These are phyloP conservation scores for Prochilodus magdalenae DNA, from an alignment of 2,113 vertebrate genomes.

Conservation along the genomic window DNA sequence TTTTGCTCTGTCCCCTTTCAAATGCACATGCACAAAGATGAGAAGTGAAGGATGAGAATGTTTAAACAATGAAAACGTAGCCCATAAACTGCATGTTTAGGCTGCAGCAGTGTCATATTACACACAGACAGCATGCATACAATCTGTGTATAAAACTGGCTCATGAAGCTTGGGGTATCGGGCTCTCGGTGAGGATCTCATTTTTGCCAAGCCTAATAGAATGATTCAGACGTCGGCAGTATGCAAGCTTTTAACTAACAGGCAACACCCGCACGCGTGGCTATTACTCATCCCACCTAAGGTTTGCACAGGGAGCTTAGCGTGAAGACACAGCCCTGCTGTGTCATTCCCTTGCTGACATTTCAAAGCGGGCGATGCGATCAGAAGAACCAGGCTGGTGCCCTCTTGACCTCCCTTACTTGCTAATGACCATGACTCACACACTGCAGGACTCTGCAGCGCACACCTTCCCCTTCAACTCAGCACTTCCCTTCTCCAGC, in stretches of 20 bases:
- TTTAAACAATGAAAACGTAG: no score
- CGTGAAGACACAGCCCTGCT: not conserved
- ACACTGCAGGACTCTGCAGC: constrained; percentile 16
- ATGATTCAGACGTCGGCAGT: not conserved
- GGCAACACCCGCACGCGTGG: not conserved
- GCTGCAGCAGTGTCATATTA: no score
- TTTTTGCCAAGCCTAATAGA: not conserved
- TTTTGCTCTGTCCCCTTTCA: no score
- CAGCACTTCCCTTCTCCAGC: not conserved
- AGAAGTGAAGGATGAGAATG: no score
- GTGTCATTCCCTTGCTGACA: not conserved
- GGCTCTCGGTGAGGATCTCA: no score
- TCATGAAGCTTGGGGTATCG: no score
- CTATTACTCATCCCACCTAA: constrained; percentile 15
- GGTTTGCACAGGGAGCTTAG: constrained; percentile 2
- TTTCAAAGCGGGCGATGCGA: constrained; percentile 1
- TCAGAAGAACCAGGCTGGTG: not conserved
- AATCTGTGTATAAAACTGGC: no score
- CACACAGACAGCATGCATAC: no score
- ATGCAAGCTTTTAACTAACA: not conserved
- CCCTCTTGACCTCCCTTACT: not conserved
- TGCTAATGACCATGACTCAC: not conserved
- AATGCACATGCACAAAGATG: no score
- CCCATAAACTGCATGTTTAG: no score
- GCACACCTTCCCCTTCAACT: not conserved